phyloP scores from a whole-genome alignment of 1,140 invertebrate species.

The Ericerus pela region DNA sequence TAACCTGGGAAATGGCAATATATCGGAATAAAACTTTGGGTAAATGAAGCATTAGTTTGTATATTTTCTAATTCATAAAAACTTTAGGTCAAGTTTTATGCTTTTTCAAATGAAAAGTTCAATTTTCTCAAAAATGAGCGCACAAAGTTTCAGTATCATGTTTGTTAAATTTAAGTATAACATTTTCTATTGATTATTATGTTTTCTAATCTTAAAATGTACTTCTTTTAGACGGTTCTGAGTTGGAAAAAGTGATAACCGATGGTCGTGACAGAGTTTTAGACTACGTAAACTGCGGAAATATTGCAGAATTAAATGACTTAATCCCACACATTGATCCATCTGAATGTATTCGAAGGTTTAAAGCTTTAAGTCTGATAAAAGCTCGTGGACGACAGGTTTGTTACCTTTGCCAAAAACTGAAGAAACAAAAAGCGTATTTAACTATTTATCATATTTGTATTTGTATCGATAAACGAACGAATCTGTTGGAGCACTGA shows the following conservation, averaged over 20 bases:
- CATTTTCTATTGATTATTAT: not conserved
- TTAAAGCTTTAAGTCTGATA: not conserved
- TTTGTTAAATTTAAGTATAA: too few species aligned
- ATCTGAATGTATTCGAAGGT: slow-evolving; percentile 14
- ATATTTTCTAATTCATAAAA: too few species aligned
- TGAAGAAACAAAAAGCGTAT: too few species aligned
- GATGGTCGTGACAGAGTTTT: slow-evolving; percentile 59
- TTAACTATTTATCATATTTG: not conserved
- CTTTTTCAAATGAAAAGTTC: too few species aligned
- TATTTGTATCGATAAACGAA: not conserved
- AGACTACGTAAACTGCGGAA: slow-evolving; percentile 56
- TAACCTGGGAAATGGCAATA: too few species aligned
- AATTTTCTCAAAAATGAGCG: too few species aligned
- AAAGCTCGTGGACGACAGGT: slow-evolving; percentile 8
- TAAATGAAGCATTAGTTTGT: too few species aligned
- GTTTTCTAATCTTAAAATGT: slow-evolving; percentile 12
- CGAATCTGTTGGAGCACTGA: not conserved
- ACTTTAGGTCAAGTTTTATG: too few species aligned
- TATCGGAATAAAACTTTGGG: too few species aligned
- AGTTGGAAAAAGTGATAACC: slow-evolving; percentile 51
- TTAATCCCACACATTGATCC: slow-evolving; percentile 38
- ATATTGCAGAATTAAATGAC: slow-evolving; percentile 59
- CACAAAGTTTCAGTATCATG: too few species aligned
- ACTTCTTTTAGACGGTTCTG: slow-evolving; percentile 44
- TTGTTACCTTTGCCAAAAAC: too few species aligned